phyloP scores from a whole-genome alignment of 2,797 vertebrate species.

The Spinus pinus region DNA sequence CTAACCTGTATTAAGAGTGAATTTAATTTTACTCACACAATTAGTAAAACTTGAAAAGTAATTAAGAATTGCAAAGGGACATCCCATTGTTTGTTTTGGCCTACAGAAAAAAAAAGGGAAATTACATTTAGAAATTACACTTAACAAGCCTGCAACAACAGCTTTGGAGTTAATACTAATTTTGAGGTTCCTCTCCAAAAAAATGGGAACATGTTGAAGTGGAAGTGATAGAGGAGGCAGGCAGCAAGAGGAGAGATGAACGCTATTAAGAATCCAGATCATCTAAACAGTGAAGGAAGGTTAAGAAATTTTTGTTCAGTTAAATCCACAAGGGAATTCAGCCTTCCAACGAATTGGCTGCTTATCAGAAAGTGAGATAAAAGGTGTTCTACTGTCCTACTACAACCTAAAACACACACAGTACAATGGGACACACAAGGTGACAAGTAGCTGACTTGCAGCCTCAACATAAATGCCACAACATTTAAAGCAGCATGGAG shows the following conservation, averaged over 20 bases:
- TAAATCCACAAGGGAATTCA: background rate
- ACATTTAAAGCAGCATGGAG: background rate
- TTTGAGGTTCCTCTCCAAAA: background rate
- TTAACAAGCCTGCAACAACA: background rate
- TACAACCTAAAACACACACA: background rate
- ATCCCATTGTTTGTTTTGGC: background rate
- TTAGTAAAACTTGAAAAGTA: background rate
- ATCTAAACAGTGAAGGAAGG: background rate
- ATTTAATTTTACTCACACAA: background rate
- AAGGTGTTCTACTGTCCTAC: background rate
- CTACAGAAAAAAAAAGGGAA: background rate
- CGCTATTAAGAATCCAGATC: background rate
- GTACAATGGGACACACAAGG: background rate
- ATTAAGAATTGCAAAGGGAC: background rate
- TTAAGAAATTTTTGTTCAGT: background rate
- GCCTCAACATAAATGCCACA: background rate
- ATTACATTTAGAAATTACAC: background rate
- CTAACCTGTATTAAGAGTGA: background rate
- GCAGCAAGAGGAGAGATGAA: background rate
- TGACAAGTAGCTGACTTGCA: background rate
- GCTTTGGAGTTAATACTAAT: background rate
- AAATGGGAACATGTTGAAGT: background rate
- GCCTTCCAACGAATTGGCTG: accelerated
- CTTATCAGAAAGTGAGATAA: background rate
- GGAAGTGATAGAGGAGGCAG: background rate